Evolutionary conservation across 2,113 vertebrate species (phyloP).

Genomic region (Leucosticte australis): DNA sequence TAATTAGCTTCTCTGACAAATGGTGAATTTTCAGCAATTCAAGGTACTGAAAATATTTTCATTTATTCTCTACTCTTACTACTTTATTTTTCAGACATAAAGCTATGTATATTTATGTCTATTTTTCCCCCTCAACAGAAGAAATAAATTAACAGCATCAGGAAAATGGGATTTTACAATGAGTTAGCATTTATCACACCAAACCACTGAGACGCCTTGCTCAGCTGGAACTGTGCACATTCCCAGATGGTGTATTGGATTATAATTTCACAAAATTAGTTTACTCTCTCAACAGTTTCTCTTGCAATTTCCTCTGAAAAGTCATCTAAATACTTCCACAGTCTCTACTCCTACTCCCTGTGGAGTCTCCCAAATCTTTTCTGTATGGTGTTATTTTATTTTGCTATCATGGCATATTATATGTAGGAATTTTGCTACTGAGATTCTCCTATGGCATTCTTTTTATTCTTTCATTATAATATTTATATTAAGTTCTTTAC

Average conservation of each 20-base stretch:
- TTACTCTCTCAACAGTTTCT: constrained; percentile 38
- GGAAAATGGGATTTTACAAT: constrained; percentile 24
- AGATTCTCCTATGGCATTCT: not conserved
- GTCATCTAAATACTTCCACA: constrained; percentile 3
- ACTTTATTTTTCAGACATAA: not conserved
- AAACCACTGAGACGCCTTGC: constrained; percentile 36
- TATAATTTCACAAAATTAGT: constrained; percentile 40
- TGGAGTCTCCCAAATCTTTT: not conserved
- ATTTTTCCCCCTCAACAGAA: not conserved
- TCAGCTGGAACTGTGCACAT: constrained; percentile 15
- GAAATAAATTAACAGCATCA: constrained; percentile 43
- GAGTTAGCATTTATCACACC: constrained; percentile 53
- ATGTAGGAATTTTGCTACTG: not conserved
- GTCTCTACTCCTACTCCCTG: not conserved
- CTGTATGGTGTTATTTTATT: not conserved
- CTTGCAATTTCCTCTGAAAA: constrained; percentile 35
- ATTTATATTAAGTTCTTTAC: not conserved
- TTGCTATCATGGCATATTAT: not conserved
- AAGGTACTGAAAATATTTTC: not conserved
- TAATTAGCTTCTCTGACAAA: not conserved
- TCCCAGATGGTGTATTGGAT: constrained; percentile 57
- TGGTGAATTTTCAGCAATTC: not conserved
- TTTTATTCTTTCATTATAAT: not conserved
- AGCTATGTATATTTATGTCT: not conserved
- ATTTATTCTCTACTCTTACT: not conserved